Percentiles rank a stretch among this genome's conserved stretches.
Evolutionary conservation across 1,140 invertebrate genomes (phyloP).

Genomic region (Stratiolaelaps scimitus): DNA sequence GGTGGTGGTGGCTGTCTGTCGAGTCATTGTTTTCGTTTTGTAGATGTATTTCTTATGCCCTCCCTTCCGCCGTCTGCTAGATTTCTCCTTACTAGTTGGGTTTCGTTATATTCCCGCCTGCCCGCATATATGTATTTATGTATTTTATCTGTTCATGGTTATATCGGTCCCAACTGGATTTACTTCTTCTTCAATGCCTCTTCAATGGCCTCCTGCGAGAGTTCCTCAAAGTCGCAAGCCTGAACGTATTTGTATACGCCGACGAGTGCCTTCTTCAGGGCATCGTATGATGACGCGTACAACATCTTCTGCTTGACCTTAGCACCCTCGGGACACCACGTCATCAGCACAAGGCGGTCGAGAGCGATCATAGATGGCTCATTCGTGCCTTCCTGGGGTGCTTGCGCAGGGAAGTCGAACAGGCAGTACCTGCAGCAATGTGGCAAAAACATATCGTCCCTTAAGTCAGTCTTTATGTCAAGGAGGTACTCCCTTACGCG

Average conservation of each 20-base stretch:
- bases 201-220: slow-evolving; percentile 35
- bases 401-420: slow-evolving; percentile 58
- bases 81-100: too few relatives aligned
- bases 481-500: slow-evolving; percentile 60
- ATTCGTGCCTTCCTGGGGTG: slow-evolving; percentile 36
- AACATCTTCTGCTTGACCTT: slow-evolving; percentile 99
- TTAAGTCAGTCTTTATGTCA: slow-evolving; percentile 73
- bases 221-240: slow-evolving; percentile 40
- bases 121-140: too few relatives aligned
- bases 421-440: slow-evolving; percentile 55
- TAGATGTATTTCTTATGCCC: too few relatives aligned
- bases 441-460: slow-evolving; percentile 6
- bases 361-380: slow-evolving; percentile 37
- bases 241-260: slow-evolving; percentile 95
- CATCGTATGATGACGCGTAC: slow-evolving; percentile 92
- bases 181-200: slow-evolving; percentile 34
- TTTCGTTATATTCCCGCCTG: too few relatives aligned
- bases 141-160: too few relatives aligned
- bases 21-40: too few relatives aligned
- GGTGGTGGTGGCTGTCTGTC: too few relatives aligned
- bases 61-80: too few relatives aligned
- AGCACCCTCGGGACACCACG: slow-evolving; percentile 85
- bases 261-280: slow-evolving; percentile 82
- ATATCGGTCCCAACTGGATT: background rate
- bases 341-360: slow-evolving; percentile 74